These are phyloP conservation scores for Drosophila mercatorum DNA, from an alignment of 2,888 invertebrate species.

Conservation along the genomic window DNA sequence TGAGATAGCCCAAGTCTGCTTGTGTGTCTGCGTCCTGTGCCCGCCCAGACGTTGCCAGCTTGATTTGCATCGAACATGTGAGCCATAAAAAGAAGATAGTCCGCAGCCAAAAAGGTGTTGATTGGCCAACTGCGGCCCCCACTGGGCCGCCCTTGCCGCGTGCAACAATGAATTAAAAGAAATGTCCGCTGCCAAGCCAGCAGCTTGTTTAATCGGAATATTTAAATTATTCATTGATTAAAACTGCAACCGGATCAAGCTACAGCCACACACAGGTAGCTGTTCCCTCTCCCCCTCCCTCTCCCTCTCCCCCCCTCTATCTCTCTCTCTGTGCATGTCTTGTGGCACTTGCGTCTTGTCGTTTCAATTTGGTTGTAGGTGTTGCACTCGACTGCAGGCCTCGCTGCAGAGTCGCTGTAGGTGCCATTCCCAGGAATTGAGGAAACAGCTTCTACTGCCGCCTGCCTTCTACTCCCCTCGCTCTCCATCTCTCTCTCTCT, in stretches of 20 bases:
- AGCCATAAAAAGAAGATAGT: conserved; percentile 38
- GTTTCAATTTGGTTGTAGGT: conserved; percentile 49
- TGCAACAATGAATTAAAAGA: conserved; percentile 74
- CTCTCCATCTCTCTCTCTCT: neutral
- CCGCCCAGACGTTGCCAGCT: conserved; percentile 61
- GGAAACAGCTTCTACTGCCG: conserved; percentile 20
- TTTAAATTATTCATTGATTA: conserved; percentile 84
- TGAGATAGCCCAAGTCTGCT: conserved; percentile 45
- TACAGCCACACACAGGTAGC: conserved; percentile 20
- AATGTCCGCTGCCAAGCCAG: conserved; percentile 60
- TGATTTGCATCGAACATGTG: conserved; percentile 83
- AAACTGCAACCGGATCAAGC: conserved; percentile 68
- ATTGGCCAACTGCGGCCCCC: conserved; percentile 58
- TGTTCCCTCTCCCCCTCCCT: neutral
- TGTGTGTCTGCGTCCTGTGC: conserved; percentile 25
- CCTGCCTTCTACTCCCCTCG: neutral
- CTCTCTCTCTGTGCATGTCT: neutral
- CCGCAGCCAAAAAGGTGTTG: conserved; percentile 68
- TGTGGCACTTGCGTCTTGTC: conserved; percentile 37
- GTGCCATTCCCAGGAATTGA: conserved; percentile 65
- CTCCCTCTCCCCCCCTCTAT: neutral
- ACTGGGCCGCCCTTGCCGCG: conserved; percentile 10
- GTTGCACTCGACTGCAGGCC: conserved; percentile 26
- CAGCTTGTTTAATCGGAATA: conserved; percentile 82
- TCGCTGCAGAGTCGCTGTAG: conserved; percentile 38